A percentile compares a stretch with the other conserved stretches of the same genome.
phyloP scores from a whole-genome alignment of 2,113 vertebrate genomes.

The Sterna hirundo region DNA sequence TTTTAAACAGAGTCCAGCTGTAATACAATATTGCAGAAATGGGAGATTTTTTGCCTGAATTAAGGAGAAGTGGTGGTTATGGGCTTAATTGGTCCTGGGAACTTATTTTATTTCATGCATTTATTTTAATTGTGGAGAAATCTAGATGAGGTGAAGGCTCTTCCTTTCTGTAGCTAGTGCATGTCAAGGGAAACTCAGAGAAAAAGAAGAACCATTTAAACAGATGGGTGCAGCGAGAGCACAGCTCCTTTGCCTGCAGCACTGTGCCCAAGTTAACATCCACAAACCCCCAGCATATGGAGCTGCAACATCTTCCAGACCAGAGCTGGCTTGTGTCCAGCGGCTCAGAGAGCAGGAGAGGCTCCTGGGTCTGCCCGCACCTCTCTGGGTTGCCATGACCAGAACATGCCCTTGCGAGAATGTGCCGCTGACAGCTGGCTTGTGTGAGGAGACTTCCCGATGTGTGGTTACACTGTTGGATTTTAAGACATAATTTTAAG shows the following conservation, averaged over 20 bases:
- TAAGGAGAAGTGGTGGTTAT: not conserved
- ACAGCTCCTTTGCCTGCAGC: slow-evolving; percentile 23
- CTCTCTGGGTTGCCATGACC: not conserved
- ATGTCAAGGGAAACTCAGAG: not conserved
- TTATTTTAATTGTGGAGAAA: not conserved
- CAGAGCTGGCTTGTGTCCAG: not conserved
- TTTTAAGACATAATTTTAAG: not conserved
- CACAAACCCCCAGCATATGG: slow-evolving; percentile 17
- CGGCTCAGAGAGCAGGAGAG: not conserved
- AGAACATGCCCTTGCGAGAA: not conserved
- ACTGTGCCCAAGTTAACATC: not conserved
- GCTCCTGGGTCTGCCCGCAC: not conserved
- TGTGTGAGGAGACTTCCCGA: not conserved
- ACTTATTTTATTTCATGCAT: not conserved
- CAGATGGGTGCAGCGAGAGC: not conserved
- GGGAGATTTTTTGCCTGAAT: not conserved
- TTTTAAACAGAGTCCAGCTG: not conserved
- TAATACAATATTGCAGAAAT: not conserved
- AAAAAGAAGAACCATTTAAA: not conserved
- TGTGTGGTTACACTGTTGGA: not conserved
- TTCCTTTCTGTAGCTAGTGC: not conserved
- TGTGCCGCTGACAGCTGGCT: not conserved
- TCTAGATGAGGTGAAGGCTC: not conserved
- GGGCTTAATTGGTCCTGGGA: not conserved
- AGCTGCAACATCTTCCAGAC: slow-evolving; percentile 16